These are phyloP conservation scores for Anoplophora glabripennis DNA, from an alignment of 1,140 invertebrate species.

Conservation along the genomic window DNA sequence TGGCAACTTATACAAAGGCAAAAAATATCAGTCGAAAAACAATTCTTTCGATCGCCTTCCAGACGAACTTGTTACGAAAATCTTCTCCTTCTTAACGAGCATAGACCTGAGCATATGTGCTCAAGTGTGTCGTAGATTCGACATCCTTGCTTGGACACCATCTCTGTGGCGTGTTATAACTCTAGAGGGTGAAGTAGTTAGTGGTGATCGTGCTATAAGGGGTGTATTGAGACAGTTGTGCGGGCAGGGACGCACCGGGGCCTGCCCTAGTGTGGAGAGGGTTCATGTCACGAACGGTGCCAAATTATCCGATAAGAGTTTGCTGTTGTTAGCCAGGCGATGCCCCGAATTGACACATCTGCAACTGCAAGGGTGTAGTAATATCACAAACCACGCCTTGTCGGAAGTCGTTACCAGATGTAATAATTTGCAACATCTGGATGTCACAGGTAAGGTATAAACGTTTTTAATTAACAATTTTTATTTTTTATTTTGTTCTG, in stretches of 20 bases:
- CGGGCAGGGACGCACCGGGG: conserved; percentile 56
- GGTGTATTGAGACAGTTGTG: conserved; percentile 61
- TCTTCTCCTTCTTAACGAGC: conserved; percentile 74
- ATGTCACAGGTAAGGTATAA: conserved; percentile 64
- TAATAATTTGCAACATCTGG: conserved; percentile 68
- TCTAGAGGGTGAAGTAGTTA: conserved; percentile 61
- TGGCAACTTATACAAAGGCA: conserved; percentile 39
- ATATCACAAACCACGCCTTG: conserved; percentile 65
- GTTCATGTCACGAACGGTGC: conserved; percentile 71
- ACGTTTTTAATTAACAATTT: not conserved
- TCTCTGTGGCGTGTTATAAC: conserved; percentile 70
- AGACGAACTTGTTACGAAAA: conserved; percentile 57
- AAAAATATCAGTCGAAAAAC: conserved; percentile 42
- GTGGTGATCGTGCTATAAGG: conserved; percentile 68
- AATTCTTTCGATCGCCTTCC: conserved; percentile 55
- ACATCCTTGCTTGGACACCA: conserved; percentile 78
- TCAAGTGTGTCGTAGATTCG: conserved; percentile 78
- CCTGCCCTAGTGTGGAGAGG: conserved; percentile 60
- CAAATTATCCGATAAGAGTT: conserved; percentile 70
- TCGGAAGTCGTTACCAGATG: conserved; percentile 65
- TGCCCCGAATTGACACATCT: conserved; percentile 73
- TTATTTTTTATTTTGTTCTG: conserved; percentile 41
- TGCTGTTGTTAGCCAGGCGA: conserved; percentile 63
- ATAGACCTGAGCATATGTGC: conserved; percentile 76
- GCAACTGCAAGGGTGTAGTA: conserved; percentile 66